phyloP scores from a whole-genome alignment of 2,797 vertebrate genomes.

The Hippopotamyrus pictus region DNA sequence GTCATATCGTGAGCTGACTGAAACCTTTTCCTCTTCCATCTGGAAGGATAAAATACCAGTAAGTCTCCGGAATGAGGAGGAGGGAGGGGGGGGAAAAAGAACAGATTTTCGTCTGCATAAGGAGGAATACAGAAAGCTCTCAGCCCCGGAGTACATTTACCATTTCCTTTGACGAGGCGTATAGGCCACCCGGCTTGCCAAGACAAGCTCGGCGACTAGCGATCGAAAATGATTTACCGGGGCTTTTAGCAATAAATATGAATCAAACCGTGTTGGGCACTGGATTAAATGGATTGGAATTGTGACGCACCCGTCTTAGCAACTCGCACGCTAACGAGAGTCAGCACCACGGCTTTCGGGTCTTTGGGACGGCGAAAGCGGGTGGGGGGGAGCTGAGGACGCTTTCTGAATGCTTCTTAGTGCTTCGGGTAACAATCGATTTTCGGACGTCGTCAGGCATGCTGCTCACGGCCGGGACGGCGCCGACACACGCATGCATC shows the following conservation, averaged over 20 bases:
- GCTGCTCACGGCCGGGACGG: neutral
- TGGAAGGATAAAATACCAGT: slow-evolving; percentile 83
- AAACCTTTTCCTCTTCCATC: slow-evolving; percentile 96
- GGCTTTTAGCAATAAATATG: neutral
- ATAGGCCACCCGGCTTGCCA: neutral
- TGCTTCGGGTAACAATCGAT: neutral
- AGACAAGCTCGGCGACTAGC: neutral
- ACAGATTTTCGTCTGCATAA: neutral
- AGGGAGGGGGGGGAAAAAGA: neutral
- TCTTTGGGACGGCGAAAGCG: neutral
- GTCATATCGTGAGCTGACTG: slow-evolving; percentile 96
- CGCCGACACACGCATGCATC: neutral
- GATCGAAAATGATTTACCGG: neutral
- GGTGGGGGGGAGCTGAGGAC: neutral
- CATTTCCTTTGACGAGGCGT: neutral
- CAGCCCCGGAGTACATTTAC: neutral
- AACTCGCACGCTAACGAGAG: neutral
- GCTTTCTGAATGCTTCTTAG: slow-evolving; percentile 15
- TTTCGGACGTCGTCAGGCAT: neutral
- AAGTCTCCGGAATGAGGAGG: slow-evolving; percentile 46
- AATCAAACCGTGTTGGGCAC: neutral
- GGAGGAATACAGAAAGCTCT: slow-evolving; percentile 19
- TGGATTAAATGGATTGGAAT: neutral
- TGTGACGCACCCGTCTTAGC: neutral
- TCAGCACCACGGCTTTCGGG: neutral